A percentile compares a stretch with the other conserved stretches of the same genome.
phyloP scores from a whole-genome alignment of 2,113 vertebrate genomes.

The Ivindomyrus marchei region DNA sequence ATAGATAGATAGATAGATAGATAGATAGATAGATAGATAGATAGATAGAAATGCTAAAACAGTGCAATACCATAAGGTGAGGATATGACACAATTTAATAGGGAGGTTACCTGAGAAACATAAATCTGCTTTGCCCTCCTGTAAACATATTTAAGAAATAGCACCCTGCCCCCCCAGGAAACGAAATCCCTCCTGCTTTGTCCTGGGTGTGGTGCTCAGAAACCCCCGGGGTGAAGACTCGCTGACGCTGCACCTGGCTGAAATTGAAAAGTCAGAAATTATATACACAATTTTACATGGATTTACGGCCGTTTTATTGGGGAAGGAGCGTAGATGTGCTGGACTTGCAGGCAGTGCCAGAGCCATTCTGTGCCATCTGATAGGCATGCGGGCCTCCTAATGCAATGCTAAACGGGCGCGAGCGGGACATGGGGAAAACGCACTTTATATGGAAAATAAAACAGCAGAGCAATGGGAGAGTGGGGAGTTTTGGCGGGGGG shows the following conservation, averaged over 20 bases:
- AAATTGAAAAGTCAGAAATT: slow-evolving; percentile 88
- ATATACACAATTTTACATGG: slow-evolving; percentile 85
- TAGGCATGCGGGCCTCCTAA: slow-evolving; percentile 70
- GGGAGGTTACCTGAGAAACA: background rate
- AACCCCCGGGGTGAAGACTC: slow-evolving; percentile 26
- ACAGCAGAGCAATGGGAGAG: background rate
- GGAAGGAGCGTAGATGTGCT: slow-evolving; percentile 76
- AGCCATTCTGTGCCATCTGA: slow-evolving; percentile 79
- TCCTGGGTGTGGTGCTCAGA: background rate
- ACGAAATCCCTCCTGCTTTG: slow-evolving; percentile 67
- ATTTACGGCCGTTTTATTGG: slow-evolving; percentile 82
- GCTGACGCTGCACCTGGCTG: slow-evolving; percentile 80
- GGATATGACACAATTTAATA: background rate
- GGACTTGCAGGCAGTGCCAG: slow-evolving; percentile 75
- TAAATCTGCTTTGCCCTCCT: slow-evolving; percentile 47
- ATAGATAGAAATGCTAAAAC: slow-evolving; percentile 57
- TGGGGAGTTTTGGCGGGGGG: background rate
- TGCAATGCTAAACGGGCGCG: slow-evolving; percentile 71
- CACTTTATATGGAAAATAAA: slow-evolving; percentile 25
- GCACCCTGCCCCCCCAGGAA: slow-evolving; percentile 74
- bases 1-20: background rate
- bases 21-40: background rate
- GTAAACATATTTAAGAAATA: slow-evolving; percentile 83
- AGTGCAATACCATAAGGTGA: no score
- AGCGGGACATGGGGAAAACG: slow-evolving; percentile 47